These are phyloP conservation scores for Papilio helenus DNA, from an alignment of 1,140 invertebrate species.

Conservation along the genomic window DNA sequence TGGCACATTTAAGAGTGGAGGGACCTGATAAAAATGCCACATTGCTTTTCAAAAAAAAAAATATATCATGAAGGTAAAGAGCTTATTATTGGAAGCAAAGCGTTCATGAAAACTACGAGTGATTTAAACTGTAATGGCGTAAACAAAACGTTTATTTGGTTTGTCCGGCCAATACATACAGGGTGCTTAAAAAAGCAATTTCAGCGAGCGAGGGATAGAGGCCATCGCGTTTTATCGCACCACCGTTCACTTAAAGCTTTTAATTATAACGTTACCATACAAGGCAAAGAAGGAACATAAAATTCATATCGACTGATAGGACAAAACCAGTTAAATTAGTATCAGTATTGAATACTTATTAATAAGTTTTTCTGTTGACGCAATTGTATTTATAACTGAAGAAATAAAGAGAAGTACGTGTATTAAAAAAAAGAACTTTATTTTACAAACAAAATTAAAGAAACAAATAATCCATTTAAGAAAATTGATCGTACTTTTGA, in stretches of 20 bases:
- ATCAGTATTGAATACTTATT: neutral
- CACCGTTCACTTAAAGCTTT: conserved; percentile 34
- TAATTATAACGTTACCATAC: conserved; percentile 33
- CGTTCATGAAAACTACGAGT: neutral
- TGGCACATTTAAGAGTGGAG: neutral
- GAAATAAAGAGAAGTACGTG: neutral
- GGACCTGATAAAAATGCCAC: neutral
- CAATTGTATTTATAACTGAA: neutral
- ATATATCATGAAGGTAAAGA: neutral
- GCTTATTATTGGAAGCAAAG: neutral
- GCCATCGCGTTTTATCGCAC: conserved; percentile 37
- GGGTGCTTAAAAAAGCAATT: conserved; percentile 44
- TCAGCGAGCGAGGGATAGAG: conserved; percentile 1
- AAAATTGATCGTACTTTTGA: neutral
- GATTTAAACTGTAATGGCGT: neutral
- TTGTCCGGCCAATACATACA: conserved; percentile 53
- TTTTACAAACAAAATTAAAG: neutral
- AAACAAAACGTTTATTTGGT: conserved; percentile 72
- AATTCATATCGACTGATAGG: conserved; percentile 5
- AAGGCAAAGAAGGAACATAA: conserved; percentile 25
- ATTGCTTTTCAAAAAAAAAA: neutral
- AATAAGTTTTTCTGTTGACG: neutral
- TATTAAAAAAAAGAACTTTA: neutral
- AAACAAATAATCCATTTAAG: neutral
- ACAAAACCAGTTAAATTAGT: conserved; percentile 18